These are phyloP conservation scores for Oxyteleia sp. DNA, from an alignment of 2,888 invertebrate genomes.

Conservation along the genomic window DNA sequence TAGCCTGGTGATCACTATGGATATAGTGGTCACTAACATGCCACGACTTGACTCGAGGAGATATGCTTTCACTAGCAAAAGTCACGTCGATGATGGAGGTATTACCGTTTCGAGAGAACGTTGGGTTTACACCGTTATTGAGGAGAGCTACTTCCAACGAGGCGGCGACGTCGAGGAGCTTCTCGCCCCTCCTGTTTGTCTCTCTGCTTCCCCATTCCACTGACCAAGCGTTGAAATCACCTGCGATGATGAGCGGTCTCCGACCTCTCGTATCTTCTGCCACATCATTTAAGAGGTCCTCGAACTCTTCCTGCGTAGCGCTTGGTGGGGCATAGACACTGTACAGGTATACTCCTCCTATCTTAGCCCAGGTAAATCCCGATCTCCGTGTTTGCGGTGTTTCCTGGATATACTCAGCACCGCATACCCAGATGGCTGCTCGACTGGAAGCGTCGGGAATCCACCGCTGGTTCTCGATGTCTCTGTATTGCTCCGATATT, in stretches of 20 bases:
- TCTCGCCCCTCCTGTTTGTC: constrained; percentile 55
- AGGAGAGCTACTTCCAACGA: constrained; percentile 55
- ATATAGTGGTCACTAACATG: not conserved
- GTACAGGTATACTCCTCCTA: constrained; percentile 13
- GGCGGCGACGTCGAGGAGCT: constrained; percentile 32
- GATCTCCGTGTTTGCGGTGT: not conserved
- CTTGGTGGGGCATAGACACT: constrained; percentile 51
- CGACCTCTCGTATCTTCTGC: constrained; percentile 32
- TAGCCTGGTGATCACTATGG: not conserved
- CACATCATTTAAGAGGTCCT: constrained; percentile 30
- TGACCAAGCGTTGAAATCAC: constrained; percentile 63
- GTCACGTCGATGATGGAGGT: constrained; percentile 68
- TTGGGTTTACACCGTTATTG: constrained; percentile 57
- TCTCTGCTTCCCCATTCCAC: constrained; percentile 69
- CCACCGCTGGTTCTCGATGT: constrained; percentile 20
- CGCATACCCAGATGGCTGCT: not conserved
- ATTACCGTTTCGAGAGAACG: constrained; percentile 36
- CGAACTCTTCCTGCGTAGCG: constrained; percentile 26
- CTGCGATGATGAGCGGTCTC: constrained; percentile 54
- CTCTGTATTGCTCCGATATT: constrained; percentile 62
- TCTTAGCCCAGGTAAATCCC: constrained; percentile 6
- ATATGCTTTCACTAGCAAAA: constrained; percentile 62
- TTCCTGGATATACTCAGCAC: not conserved
- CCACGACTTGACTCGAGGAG: constrained; percentile 60
- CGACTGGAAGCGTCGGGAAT: not conserved